Base-by-base conservation (phyloP, 2,797 vertebrate genomes). In the Myiotriccus ornatus region DNA sequence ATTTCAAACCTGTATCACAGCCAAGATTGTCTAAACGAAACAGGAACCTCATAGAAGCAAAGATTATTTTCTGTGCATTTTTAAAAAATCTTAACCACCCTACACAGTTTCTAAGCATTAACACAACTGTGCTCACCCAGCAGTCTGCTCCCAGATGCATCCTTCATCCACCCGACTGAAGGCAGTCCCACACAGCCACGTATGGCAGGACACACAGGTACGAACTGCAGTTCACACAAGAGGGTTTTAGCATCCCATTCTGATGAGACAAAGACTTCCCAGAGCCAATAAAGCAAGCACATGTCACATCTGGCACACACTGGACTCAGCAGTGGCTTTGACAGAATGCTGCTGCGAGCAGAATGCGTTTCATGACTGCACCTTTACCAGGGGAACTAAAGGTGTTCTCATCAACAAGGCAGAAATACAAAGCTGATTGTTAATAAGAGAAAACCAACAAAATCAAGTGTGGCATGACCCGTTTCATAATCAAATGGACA, bases 351-450 rank as follows among this genome's bases (percentile, higher is more conserved):
- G 69, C 79, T 78, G 73, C 10, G 57, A 83, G 50, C 64, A 94
- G 77, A 93, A 53, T 25, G 47, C 28, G 10, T 41, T 85, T 75
- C 82, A 86, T 60, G 41, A 37, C 47, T 5, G 6, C 27, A 64
- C 64, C 74, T 92, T 65, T 43, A 78, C 49, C 18, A 0, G 27
- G 19, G 56, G n/a, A 89, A 85, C 71, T 52, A 56, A 1, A 3
- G 56, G 56, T 8, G 13, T 14, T 91, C 80, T 84, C 67, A 35
- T 63, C 14, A 87, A 46, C 53, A 28, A 56, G 39, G 65, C 2
- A 89, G 68, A 87, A 88, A 87, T 44, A 84, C 79, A 94, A 44
- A 91, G 53, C 63, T 39, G 44, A 91, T 47, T 10, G 25, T 68
- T 32, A 55, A 75, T 63, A 70, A 88, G 53, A 86, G 37, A 50